Evolutionary conservation across 2,797 vertebrate genomes (phyloP), one percentile per base, ranked within the genome.

Genomic region (Pangasius mekongensis): DNA sequence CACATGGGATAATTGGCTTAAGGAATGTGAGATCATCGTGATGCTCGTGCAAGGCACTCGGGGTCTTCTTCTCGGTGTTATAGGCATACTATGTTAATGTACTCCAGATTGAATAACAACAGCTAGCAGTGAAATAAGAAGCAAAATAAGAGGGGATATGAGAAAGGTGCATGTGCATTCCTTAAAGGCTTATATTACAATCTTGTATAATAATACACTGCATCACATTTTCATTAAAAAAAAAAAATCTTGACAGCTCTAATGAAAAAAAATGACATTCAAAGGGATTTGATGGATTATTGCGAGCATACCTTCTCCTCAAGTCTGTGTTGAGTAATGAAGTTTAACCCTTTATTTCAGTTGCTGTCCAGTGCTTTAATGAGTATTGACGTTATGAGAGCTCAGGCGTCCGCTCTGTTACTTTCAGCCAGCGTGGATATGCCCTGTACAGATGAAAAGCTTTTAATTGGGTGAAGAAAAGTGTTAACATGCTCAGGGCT

Each of bases 1-100:
- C 92, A 89, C 81, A 88, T 92, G 90, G 93, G 88, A 92, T 92
- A 92, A 91, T 94, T 93, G 76, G 90, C 91, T 94, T 89, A 90
- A 87, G 78, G 89, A 78, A 91, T 90, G 87, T 89, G 86, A 71
- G 33, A 47, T 88, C 92, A 91, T 82, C 83, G 24, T 82, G 73
- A 77, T 82, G 86, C 36, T 0, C 67, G 54, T 76, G 78, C 83
- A 85, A 49, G 82, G 60, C 11, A 87, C 10, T 39, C 11, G 2
- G 22, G 62, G 13, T 27, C 7, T 64, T 83, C 36, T 62, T 18
- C 33, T 60, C 52, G 2, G 30, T 36, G 33, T 52, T 47, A 36
- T 36, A 36, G 4, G 54, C 30, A 9, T 47, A 10, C 58, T 5
- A 10, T 43, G 24, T 83, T 64, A 64, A 64, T n/a, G 3, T 64